Conservation (phyloP, 1,140 invertebrate species). For the Neodiprion pinetum region DNA sequence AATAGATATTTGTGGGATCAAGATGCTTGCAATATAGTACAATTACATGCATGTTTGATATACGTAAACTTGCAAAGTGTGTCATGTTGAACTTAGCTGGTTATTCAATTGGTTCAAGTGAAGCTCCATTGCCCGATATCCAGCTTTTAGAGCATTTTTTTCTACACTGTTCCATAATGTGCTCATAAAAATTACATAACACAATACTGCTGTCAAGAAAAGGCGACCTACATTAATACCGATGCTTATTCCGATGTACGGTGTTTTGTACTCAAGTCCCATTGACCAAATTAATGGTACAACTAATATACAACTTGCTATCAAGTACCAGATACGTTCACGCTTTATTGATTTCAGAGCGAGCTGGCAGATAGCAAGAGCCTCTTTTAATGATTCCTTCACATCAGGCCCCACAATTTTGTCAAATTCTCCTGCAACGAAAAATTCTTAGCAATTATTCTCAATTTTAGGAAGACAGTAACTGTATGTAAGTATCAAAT, state of each 20-base stretch:
- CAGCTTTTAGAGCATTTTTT: slow-evolving; percentile 77
- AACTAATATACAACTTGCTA: slow-evolving; percentile 59
- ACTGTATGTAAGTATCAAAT: slow-evolving; percentile 23
- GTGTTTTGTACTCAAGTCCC: slow-evolving; percentile 46
- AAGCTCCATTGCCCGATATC: slow-evolving; percentile 68
- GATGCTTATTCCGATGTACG: slow-evolving; percentile 55
- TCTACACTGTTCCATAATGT: slow-evolving; percentile 82
- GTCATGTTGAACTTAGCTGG: slow-evolving; percentile 31
- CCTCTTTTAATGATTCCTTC: slow-evolving; percentile 66
- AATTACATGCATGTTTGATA: too few relatives aligned
- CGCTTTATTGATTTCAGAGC: slow-evolving; percentile 65
- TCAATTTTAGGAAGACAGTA: slow-evolving; percentile 13
- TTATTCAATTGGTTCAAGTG: slow-evolving; percentile 50
- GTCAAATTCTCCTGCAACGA: slow-evolving; percentile 32
- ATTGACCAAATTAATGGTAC: slow-evolving; percentile 61
- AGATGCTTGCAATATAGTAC: too few relatives aligned
- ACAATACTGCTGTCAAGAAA: slow-evolving; percentile 68
- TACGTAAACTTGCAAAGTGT: too few relatives aligned
- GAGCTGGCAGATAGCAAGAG: slow-evolving; percentile 67
- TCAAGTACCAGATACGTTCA: slow-evolving; percentile 68
- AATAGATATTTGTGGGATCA: too few relatives aligned
- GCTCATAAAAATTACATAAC: slow-evolving; percentile 78
- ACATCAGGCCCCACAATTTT: slow-evolving; percentile 35
- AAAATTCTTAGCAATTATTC: slow-evolving; percentile 23
- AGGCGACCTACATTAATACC: slow-evolving; percentile 65